phyloP scores from a whole-genome alignment of 2,888 invertebrate species.

The Amphimallon solstitiale region DNA sequence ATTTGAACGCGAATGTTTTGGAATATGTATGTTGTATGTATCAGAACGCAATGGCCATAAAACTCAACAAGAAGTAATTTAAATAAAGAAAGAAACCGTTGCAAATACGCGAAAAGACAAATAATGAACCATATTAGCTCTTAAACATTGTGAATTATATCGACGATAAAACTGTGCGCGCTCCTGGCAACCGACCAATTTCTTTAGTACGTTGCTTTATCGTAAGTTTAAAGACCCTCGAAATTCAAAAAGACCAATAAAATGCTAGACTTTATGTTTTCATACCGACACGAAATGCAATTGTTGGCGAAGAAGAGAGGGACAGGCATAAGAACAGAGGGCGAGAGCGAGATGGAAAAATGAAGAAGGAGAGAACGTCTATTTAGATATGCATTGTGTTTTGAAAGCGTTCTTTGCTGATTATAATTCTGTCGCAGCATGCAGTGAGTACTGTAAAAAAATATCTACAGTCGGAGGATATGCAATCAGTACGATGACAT shows the following conservation, averaged over 20 bases:
- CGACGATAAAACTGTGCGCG: constrained; percentile 18
- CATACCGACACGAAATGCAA: constrained; percentile 29
- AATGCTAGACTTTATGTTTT: constrained; percentile 25
- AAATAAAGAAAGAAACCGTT: constrained; percentile 24
- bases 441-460: too few relatives aligned
- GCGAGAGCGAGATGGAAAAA: neutral
- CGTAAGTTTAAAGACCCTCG: constrained; percentile 22
- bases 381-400: constrained; percentile 19
- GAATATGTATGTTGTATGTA: constrained; percentile 1
- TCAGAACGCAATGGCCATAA: neutral
- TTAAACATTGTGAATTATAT: constrained; percentile 25
- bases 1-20: too few relatives aligned
- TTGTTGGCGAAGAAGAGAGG: neutral
- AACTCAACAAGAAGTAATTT: constrained; percentile 14
- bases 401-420: neutral
- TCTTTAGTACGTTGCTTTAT: constrained; percentile 26
- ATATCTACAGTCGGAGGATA: too few relatives aligned
- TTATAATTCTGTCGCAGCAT: too few relatives aligned
- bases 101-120: constrained; percentile 26
- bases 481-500: too few relatives aligned
- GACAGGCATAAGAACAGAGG: neutral
- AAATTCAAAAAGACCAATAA: constrained; percentile 27
- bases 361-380: neutral
- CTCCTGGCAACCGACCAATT: constrained; percentile 23
- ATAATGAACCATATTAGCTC: constrained; percentile 26